These are phyloP conservation scores for Chiroxiphia lanceolata DNA, from an alignment of 2,797 vertebrate species.

Conservation along the genomic window DNA sequence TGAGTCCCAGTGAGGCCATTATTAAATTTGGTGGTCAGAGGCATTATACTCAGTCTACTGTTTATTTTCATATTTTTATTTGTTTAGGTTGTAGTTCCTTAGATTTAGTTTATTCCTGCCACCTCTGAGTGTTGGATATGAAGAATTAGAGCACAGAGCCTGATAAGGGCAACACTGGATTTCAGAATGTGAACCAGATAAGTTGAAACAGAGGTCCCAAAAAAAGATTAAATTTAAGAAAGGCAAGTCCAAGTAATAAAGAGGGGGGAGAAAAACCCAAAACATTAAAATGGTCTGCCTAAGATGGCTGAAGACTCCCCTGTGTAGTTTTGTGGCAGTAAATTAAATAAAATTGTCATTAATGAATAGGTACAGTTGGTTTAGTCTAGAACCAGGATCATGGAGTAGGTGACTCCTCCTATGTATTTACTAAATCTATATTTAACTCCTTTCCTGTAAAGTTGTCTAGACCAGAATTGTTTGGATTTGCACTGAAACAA, in stretches of 20 bases:
- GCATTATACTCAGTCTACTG: neutral
- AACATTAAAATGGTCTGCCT: neutral
- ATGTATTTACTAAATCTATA: neutral
- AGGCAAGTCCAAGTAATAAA: neutral
- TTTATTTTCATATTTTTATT: neutral
- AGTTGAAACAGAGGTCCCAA: neutral
- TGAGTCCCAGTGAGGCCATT: neutral
- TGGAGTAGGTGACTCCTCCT: neutral
- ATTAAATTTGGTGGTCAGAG: neutral
- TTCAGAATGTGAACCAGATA: neutral
- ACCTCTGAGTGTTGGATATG: neutral
- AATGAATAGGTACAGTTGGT: neutral
- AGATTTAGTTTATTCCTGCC: neutral
- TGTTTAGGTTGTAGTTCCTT: neutral
- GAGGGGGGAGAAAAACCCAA: fast-evolving
- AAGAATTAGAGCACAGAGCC: neutral
- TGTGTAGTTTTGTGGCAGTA: neutral
- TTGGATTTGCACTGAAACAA: neutral
- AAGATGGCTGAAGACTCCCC: neutral
- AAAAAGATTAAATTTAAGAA: neutral
- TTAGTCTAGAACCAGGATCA: neutral
- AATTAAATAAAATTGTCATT: neutral
- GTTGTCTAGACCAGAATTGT: neutral
- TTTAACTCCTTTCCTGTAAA: neutral
- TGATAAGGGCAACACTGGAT: neutral